Evolutionary conservation across 1,140 invertebrate genomes (phyloP), one percentile per base, ranked within the genome.

Genomic region (Carcinoscorpius rotundicauda): DNA sequence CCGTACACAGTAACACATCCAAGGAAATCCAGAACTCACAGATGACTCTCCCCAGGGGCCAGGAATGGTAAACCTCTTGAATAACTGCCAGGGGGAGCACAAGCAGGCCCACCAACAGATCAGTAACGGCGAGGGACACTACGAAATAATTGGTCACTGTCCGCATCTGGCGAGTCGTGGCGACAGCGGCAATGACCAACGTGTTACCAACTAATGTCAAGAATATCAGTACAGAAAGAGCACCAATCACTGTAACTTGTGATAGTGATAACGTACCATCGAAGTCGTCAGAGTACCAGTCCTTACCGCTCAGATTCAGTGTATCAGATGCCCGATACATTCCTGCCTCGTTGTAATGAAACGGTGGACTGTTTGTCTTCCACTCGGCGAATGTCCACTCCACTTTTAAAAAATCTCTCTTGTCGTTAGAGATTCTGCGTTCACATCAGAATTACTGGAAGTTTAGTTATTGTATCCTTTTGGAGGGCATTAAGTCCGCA

Each of bases 11-110:
- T 48, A 97, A 79, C 58, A 98, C 94, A 78, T 98, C 95, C 83
- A 96, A 88, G 50, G 94, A 94, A 69, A 98, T 91, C 96, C 96
- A 99, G 56, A 93, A 93, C 79, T 97, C 92, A 80, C 96, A 99
- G 80, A 97, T 96, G 72, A 89, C 84, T 63, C 86, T 84, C 49
- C 94, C 95, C 75, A 99, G 98, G 69, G 93, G 85, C 97, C 96
- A 99, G 0, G 60, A 61, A 5, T 63, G 61, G 3, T 62, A 62
- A n/a, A 69, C 60, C 48, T 66, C 65, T n/a, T 64, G 62, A 6
- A 71, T 57, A 5, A 78, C 74, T 0, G 76, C 75, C 52, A 80
- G 74, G 3, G 81, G 81, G 77, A 81, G 81, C 6, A 81, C 80
- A 11, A 80, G 63, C 4, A 79, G 66, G 3, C 76, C 80, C 4